These are phyloP conservation scores for Apodemia zela DNA, from an alignment of 2,888 invertebrate genomes.

Conservation along the genomic window DNA sequence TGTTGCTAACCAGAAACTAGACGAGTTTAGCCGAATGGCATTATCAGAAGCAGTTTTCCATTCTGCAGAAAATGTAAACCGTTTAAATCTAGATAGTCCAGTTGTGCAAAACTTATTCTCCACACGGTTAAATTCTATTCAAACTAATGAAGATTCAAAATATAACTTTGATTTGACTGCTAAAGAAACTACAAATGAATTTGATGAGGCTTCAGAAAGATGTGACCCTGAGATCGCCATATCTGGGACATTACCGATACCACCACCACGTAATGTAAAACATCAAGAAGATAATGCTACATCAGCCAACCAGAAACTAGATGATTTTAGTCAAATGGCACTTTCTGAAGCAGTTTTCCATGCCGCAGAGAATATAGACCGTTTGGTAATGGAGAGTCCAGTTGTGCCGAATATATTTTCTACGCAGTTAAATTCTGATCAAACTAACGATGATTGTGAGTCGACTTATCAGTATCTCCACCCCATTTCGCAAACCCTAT, in stretches of 20 bases:
- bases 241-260: too few species aligned
- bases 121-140: too few species aligned
- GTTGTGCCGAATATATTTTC: neutral
- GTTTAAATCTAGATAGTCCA: constrained; percentile 17
- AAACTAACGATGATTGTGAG: neutral
- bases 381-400: constrained; percentile 16
- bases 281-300: constrained; percentile 25
- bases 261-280: neutral
- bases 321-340: constrained; percentile 28
- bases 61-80: constrained; percentile 15
- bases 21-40: constrained; percentile 27
- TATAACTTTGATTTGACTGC: too few species aligned
- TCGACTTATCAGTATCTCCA: neutral
- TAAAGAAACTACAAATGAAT: too few species aligned
- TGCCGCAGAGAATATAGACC: constrained; percentile 14
- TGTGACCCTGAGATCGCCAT: neutral
- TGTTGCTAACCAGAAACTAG: constrained; percentile 32
- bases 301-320: constrained; percentile 33
- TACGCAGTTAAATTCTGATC: neutral
- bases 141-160: too few species aligned
- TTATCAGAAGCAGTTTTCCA: constrained; percentile 10
- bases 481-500: constrained; percentile 14
- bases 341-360: constrained; percentile 8
- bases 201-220: too few species aligned
- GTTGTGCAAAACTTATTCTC: too few species aligned